Conservation (phyloP, 2,888 invertebrate species). For the Hyposoter didymator region DNA sequence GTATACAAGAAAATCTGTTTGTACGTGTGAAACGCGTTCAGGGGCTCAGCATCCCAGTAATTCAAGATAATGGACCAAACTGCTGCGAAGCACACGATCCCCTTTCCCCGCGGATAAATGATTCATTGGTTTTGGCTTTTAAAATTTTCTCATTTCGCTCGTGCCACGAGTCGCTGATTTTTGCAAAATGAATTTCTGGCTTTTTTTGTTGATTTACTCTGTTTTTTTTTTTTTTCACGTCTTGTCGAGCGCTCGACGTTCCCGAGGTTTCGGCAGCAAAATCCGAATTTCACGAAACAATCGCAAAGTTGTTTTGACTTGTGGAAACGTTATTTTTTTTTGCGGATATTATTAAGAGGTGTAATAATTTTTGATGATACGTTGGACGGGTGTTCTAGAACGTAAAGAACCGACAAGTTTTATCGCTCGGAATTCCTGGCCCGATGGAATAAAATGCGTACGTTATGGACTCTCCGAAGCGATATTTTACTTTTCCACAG, state of each 20-base stretch:
- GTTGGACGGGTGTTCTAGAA: slow-evolving; percentile 22
- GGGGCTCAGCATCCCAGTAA: slow-evolving; percentile 51
- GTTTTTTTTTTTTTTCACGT: background rate
- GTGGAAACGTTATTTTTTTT: background rate
- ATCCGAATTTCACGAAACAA: background rate
- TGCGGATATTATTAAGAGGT: background rate
- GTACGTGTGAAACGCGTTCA: slow-evolving; percentile 1
- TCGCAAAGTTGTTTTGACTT: background rate
- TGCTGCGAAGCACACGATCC: slow-evolving; percentile 27
- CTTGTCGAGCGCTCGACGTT: background rate
- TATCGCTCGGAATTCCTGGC: slow-evolving; percentile 74
- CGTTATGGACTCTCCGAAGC: slow-evolving; percentile 30
- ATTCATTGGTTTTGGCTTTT: slow-evolving; percentile 9
- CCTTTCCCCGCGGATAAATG: slow-evolving; percentile 22
- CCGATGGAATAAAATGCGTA: slow-evolving; percentile 53
- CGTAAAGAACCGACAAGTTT: slow-evolving; percentile 69
- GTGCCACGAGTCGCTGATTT: slow-evolving; percentile 6
- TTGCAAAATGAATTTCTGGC: slow-evolving; percentile 33
- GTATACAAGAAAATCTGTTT: background rate
- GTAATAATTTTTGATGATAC: slow-evolving; percentile 22
- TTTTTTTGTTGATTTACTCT: background rate
- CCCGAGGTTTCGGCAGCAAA: too few species aligned
- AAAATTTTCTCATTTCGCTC: background rate
- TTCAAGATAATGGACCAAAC: slow-evolving; percentile 60
- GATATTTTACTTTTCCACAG: slow-evolving; percentile 24